Percentiles rank a stretch among this genome's conserved stretches.
Evolutionary conservation across 2,113 vertebrate genomes (phyloP).

Genomic region (Cercocebus atys): DNA sequence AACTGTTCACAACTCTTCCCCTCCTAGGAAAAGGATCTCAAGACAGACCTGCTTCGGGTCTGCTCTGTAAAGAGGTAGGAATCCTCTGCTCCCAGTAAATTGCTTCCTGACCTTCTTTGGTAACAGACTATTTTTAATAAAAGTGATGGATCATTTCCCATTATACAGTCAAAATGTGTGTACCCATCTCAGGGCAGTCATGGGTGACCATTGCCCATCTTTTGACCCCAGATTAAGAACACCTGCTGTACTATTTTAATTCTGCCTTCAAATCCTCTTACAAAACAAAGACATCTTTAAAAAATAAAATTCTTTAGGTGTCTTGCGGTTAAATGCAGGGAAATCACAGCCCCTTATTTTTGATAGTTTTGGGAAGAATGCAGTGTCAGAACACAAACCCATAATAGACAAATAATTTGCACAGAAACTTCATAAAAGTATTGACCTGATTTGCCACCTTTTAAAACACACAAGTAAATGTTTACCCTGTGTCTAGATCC

Average conservation of each 20-base stretch:
- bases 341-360: background rate
- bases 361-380: background rate
- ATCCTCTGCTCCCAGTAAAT: background rate
- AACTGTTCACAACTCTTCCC: background rate
- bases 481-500: background rate
- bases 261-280: slow-evolving; percentile 11
- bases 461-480: slow-evolving; percentile 34
- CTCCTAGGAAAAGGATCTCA: slow-evolving; percentile 10
- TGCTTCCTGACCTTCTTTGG: background rate
- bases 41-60: background rate
- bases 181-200: background rate
- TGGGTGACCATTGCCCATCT: background rate
- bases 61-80: background rate
- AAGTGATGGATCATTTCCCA: background rate
- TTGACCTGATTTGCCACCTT: background rate
- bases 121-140: background rate
- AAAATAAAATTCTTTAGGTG: background rate
- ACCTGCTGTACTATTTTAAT: background rate
- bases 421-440: background rate
- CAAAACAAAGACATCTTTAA: background rate
- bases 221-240: background rate
- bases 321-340: background rate
- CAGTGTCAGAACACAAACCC: background rate
- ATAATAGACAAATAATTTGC: background rate
- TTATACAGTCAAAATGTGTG: background rate